Conservation (phyloP, 2,888 invertebrate species). For the Noctua fimbriata region DNA sequence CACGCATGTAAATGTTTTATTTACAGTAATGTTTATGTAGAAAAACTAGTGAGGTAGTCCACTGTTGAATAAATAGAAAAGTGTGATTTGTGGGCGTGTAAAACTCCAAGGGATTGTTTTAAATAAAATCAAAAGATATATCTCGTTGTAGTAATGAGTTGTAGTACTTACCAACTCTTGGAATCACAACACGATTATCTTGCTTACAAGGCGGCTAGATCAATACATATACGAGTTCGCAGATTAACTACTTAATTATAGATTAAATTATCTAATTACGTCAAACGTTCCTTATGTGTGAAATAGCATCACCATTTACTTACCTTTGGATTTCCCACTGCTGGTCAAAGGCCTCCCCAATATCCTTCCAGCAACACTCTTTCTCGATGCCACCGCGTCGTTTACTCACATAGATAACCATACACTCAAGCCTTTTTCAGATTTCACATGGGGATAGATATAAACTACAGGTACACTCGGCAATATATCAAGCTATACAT, state of each 20-base stretch:
- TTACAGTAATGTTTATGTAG: slow-evolving; percentile 15
- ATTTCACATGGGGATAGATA: neutral
- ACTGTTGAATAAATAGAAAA: neutral
- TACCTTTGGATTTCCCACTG: neutral
- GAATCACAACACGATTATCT: too few species aligned
- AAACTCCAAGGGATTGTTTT: neutral
- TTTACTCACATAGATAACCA: neutral
- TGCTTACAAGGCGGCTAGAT: too few species aligned
- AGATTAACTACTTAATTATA: too few species aligned
- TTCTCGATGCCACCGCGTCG: too few species aligned
- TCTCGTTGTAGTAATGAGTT: neutral
- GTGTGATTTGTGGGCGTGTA: neutral
- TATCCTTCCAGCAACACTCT: neutral
- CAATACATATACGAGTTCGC: too few species aligned
- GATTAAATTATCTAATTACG: too few species aligned
- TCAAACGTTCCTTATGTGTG: too few species aligned
- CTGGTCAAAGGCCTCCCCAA: neutral
- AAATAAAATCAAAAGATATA: neutral
- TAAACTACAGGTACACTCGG: too few species aligned
- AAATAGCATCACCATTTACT: too few species aligned
- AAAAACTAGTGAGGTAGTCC: slow-evolving; percentile 9
- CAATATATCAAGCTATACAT: too few species aligned
- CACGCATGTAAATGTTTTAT: slow-evolving; percentile 49
- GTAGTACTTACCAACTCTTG: too few species aligned
- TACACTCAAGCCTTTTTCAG: neutral